Evolutionary conservation across 1,140 invertebrate genomes (phyloP), one percentile per base, ranked within the genome.

Genomic region (Laodelphax striatellus): DNA sequence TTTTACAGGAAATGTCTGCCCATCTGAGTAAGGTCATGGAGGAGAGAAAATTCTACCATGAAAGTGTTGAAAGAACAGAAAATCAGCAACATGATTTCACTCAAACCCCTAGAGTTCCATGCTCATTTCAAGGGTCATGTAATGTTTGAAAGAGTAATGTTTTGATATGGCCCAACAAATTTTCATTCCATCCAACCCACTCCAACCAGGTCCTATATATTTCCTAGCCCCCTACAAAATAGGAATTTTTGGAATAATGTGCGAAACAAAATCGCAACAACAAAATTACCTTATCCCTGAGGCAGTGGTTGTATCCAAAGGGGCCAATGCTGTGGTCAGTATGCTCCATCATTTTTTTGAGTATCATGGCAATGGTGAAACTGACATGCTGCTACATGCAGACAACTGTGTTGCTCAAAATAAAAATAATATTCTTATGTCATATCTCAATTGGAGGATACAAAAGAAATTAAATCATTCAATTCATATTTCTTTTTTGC

Each of bases 181-280:
- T 22, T 24, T 21, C 17, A 57, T 63, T 53, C 62, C 61, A 2
- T 24, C n/a, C 9, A 43, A 63, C 13, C 61, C 61, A 6, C 28
- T 60, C 3, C 63, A 64, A 50, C 57, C 63, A 10, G 63, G 57
- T 1, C 61, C 63, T 1, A 55, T 61, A 14, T 62, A 64, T 38
- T 64, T 64, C 34, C 21, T 64, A 14, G 31, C 24, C 1, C 61
- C 63, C 2, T 64, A 41, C 42, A 64, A 63, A 55, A 43, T 64
- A 10, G 56, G 38, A n/a, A 21, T 61, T 6, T n/a, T 64, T 60
- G 61, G 61, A 1, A 54, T 63, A 5, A 63, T 63, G 61, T 42
- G 46, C 19, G 61, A 63, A 5, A 56, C 63, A 6, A n/a, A 17
- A 1, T 42, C 43, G 14, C 14, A 31, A 42, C 63, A 64, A 52